These are phyloP conservation scores for Drosophila santomea DNA, from an alignment of 1,140 invertebrate genomes.

Conservation along the genomic window DNA sequence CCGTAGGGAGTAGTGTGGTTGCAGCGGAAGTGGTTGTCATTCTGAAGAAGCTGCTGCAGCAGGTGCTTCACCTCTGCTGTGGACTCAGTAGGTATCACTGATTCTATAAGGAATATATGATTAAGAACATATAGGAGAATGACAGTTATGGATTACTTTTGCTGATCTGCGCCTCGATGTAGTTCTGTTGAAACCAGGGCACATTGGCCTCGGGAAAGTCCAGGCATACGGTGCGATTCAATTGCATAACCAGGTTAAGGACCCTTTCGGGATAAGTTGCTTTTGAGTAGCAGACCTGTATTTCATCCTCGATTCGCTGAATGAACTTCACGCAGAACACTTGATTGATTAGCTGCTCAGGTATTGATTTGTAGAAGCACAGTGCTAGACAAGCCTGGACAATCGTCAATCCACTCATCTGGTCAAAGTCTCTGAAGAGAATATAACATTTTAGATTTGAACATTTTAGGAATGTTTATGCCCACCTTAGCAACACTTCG, in stretches of 20 bases:
- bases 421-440: constrained; percentile 85
- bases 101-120: constrained; percentile 35
- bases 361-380: constrained; percentile 85
- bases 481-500: constrained; percentile 61
- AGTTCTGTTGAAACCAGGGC: constrained; percentile 89
- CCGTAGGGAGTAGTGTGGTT: constrained; percentile 84
- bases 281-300: constrained; percentile 85
- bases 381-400: constrained; percentile 85
- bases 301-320: constrained; percentile 86
- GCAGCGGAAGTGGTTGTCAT: constrained; percentile 68
- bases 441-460: not conserved
- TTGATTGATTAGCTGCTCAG: constrained; percentile 85
- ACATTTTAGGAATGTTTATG: not conserved
- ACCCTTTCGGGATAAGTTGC: constrained; percentile 86
- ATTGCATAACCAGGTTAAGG: constrained; percentile 86
- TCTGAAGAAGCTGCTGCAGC: constrained; percentile 57
- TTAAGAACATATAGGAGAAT: not conserved
- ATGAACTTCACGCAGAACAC: constrained; percentile 86
- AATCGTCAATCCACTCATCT: constrained; percentile 84
- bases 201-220: constrained; percentile 87
- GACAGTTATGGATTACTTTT: constrained; percentile 55
- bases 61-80: constrained; percentile 57
- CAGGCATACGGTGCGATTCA: constrained; percentile 88
- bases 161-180: constrained; percentile 85
- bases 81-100: constrained; percentile 39